phyloP scores from a whole-genome alignment of 2,888 invertebrate genomes.

The Apantesis nais region DNA sequence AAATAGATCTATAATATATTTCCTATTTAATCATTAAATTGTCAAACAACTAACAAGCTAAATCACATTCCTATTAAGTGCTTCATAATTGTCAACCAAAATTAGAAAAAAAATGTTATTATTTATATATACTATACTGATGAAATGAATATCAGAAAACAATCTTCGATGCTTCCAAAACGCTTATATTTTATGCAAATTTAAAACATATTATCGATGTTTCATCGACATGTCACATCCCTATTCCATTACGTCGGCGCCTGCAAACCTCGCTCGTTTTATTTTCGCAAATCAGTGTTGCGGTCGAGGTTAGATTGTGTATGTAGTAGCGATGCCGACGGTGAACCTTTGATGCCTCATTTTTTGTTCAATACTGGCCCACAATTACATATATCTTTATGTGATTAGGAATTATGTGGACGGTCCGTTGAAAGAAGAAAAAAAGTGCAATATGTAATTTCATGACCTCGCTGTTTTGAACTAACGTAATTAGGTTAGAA shows the following conservation, averaged over 20 bases:
- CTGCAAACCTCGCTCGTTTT: slow-evolving; percentile 79
- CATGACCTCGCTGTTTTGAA: slow-evolving; percentile 7
- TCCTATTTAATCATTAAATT: too few species aligned
- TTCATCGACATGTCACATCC: slow-evolving; percentile 46
- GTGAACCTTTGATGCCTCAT: slow-evolving; percentile 22
- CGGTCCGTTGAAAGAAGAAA: slow-evolving; percentile 2
- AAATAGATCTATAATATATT: too few species aligned
- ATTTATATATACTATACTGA: too few species aligned
- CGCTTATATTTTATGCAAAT: too few species aligned
- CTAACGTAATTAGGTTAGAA: not conserved
- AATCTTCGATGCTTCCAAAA: too few species aligned
- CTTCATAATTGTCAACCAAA: too few species aligned
- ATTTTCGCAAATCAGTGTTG: slow-evolving; percentile 82
- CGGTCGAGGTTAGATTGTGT: slow-evolving; percentile 69
- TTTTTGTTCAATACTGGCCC: slow-evolving; percentile 26
- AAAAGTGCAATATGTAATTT: slow-evolving; percentile 5
- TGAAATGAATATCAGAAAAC: too few species aligned
- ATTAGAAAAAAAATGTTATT: too few species aligned
- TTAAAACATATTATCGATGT: slow-evolving; percentile 26
- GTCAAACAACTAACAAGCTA: too few species aligned
- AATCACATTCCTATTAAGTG: too few species aligned
- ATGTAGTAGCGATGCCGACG: slow-evolving; percentile 26
- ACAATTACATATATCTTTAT: slow-evolving; percentile 12
- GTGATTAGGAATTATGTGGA: slow-evolving; percentile 41
- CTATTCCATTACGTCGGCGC: slow-evolving; percentile 76